phyloP scores from a whole-genome alignment of 2,113 vertebrate species.

The Phrynosoma blainvillii region DNA sequence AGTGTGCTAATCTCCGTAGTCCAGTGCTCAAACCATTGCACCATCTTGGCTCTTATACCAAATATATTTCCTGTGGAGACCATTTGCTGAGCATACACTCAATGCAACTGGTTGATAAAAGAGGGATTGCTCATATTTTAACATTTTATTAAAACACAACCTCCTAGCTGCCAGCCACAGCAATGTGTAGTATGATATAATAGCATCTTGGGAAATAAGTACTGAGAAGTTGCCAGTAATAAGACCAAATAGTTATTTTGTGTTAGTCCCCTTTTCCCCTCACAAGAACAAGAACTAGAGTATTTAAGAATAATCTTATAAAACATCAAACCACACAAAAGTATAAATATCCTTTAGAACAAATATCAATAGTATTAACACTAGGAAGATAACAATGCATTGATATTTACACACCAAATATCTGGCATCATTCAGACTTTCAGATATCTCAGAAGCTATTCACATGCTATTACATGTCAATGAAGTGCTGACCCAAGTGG shows the following conservation, averaged over 20 bases:
- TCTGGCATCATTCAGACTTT: constrained; percentile 6
- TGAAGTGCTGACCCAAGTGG: not conserved
- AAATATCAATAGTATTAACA: not conserved
- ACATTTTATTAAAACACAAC: constrained; percentile 56
- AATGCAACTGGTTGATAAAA: constrained; percentile 36
- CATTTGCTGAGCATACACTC: not conserved
- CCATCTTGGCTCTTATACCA: not conserved
- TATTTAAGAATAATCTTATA: constrained; percentile 34
- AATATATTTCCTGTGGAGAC: constrained; percentile 38
- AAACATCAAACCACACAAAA: constrained; percentile 19
- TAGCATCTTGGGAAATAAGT: constrained; percentile 52
- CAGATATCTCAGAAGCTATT: not conserved
- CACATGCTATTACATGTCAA: not conserved
- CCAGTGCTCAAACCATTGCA: not conserved
- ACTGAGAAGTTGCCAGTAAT: constrained; percentile 43
- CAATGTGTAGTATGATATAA: constrained; percentile 39
- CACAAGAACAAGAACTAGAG: constrained; percentile 42
- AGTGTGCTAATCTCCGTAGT: no score
- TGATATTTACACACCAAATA: constrained; percentile 15
- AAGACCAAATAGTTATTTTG: constrained; percentile 58
- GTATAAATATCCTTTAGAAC: not conserved
- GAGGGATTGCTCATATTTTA: constrained; percentile 50
- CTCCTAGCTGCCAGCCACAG: constrained; percentile 39
- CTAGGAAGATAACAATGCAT: not conserved
- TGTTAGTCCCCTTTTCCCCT: constrained; percentile 8